phyloP scores from a whole-genome alignment of 2,113 vertebrate genomes.

The Peromyscus polionotus region DNA sequence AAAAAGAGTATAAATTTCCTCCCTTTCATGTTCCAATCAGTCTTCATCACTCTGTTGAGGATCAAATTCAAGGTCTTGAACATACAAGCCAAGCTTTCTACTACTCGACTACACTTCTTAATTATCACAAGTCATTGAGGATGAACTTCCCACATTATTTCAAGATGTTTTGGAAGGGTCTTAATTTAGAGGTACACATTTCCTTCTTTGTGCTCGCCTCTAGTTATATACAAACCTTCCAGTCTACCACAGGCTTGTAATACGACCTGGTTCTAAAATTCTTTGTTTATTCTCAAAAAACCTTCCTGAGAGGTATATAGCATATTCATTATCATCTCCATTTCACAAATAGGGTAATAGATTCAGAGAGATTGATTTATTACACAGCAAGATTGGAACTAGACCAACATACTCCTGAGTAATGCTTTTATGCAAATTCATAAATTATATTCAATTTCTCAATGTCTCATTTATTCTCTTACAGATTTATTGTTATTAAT shows the following conservation, averaged over 20 bases:
- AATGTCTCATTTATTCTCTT: background rate
- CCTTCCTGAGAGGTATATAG: background rate
- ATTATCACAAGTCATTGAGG: accelerated
- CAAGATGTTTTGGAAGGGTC: background rate
- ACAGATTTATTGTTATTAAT: background rate
- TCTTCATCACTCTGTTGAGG: background rate
- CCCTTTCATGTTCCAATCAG: background rate
- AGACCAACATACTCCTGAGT: background rate
- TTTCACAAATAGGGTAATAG: conserved; percentile 24
- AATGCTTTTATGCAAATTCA: conserved; percentile 19
- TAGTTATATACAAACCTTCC: background rate
- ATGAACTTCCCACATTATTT: background rate
- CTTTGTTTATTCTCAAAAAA: background rate
- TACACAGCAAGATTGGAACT: background rate
- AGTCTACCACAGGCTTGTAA: background rate
- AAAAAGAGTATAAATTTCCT: background rate
- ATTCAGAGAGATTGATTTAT: conserved; percentile 10
- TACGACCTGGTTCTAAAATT: background rate
- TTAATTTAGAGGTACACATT: background rate
- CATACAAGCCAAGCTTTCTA: background rate
- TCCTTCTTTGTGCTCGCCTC: background rate
- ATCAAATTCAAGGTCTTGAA: background rate
- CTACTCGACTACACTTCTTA: background rate
- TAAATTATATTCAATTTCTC: background rate
- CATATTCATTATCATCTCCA: background rate